Evolutionary conservation across 1,140 invertebrate genomes (phyloP), one percentile per base, ranked within the genome.

Genomic region (Panulirus ornatus): DNA sequence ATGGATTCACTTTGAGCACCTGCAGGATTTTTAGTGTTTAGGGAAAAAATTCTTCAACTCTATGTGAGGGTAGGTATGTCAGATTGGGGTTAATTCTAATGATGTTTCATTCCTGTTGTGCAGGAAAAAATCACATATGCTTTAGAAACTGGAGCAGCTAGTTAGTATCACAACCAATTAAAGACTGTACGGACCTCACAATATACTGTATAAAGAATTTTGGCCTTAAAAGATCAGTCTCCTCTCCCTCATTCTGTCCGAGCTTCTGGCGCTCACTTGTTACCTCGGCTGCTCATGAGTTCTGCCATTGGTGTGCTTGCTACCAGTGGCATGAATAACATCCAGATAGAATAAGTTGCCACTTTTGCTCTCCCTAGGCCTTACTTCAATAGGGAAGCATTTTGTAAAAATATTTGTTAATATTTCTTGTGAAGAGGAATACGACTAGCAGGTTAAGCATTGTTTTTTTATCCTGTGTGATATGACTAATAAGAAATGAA

Each of bases 401-500:
- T 88, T 88, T 88, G 78, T 82, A 82, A 88, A 88, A 86, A 76
- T 88, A 81, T 81, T 88, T 88, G 86, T 88, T 88, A 73, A 88
- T 88, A 88, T 88, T 88, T 88, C 86, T 86, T 88, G 86, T 88
- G 86, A 88, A 82, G 78, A 88, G 86, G 78, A 88, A 81, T 81
- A 88, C 63, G 76, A 88, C 86, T 78, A 71, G 86, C 78, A 88
- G 86, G 86, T 88, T 88, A 86, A 75, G n/a, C 27, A 58, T 86
- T 78, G 84, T 78, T 86, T 86, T 78, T 78, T 19, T 86, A 66
- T 66, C 58, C 58, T 66, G 58, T 8, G 6, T 5, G 58, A 5
- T 66, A 11, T 22, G 8, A n/a, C n/a, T n/a, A n/a, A n/a, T n/a
- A n/a, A n/a, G n/a, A n/a, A n/a, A n/a, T n/a, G n/a, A n/a, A n/a